Conservation (phyloP, 2,113 vertebrate species). For the Pangasianodon hypophthalmus region DNA sequence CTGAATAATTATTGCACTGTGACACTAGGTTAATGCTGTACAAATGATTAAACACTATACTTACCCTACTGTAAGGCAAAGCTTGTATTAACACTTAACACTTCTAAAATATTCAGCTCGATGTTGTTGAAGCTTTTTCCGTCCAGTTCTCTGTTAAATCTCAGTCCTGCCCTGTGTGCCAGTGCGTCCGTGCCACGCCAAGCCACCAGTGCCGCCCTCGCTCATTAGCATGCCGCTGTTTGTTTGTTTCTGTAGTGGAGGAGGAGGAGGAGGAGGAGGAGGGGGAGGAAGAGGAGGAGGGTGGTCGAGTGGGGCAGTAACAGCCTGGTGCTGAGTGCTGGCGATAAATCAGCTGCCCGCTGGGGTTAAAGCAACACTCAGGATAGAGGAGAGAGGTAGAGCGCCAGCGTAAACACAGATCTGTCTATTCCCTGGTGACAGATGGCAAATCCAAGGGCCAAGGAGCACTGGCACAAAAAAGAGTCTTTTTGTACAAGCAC, state of each 20-base stretch:
- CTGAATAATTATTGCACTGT: not conserved
- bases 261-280: slow-evolving; percentile 5
- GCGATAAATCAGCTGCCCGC: slow-evolving; percentile 75
- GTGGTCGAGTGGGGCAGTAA: not conserved
- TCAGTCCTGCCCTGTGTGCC: not conserved
- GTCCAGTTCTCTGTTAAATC: not conserved
- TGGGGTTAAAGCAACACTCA: slow-evolving; percentile 77
- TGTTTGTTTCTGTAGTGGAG: slow-evolving; percentile 35
- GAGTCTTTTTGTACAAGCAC: slow-evolving; percentile 24
- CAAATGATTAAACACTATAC: not conserved
- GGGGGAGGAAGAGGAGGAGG: not conserved
- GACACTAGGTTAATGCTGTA: not conserved
- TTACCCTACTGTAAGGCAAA: not conserved
- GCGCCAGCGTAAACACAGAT: slow-evolving; percentile 63
- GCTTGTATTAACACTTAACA: not conserved
- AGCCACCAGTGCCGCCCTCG: not conserved
- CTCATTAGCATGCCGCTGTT: slow-evolving; percentile 40
- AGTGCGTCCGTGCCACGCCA: not conserved
- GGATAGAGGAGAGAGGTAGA: slow-evolving; percentile 59
- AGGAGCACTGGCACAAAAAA: slow-evolving; percentile 21
- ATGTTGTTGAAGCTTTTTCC: not conserved
- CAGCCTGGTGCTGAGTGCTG: slow-evolving; percentile 30
- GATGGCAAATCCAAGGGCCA: slow-evolving; percentile 54
- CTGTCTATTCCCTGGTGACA: slow-evolving; percentile 65
- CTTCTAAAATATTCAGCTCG: not conserved